These are phyloP conservation scores for Noctua janthe DNA, from an alignment of 2,888 invertebrate species.

Conservation along the genomic window DNA sequence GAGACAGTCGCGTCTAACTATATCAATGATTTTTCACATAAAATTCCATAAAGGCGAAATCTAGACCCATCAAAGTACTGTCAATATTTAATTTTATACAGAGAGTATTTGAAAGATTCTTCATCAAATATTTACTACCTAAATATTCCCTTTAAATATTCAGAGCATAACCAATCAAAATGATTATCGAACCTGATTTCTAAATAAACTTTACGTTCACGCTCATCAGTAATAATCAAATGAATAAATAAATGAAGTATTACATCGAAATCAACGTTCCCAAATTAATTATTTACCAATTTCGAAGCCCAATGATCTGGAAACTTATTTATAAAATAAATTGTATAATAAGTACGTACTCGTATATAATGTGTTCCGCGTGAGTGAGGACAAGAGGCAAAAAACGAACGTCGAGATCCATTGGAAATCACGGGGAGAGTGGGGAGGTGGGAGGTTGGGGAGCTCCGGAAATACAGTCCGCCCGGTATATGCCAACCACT, in stretches of 20 bases:
- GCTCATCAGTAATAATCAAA: constrained; percentile 27
- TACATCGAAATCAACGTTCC: constrained; percentile 46
- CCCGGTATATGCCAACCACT: constrained; percentile 71
- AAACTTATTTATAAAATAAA: constrained; percentile 75
- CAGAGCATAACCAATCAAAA: constrained; percentile 22
- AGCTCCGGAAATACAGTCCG: constrained; percentile 78
- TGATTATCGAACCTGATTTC: constrained; percentile 21
- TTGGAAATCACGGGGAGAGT: constrained; percentile 78
- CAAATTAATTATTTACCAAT: constrained; percentile 65
- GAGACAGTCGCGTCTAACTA: neutral
- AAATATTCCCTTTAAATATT: constrained; percentile 33
- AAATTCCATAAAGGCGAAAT: neutral
- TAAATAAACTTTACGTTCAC: constrained; percentile 24
- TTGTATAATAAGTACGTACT: constrained; percentile 77
- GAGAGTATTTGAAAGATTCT: constrained; percentile 17
- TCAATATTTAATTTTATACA: constrained; percentile 41
- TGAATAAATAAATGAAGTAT: constrained; percentile 39
- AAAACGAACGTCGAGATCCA: constrained; percentile 76
- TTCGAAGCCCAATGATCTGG: constrained; percentile 56
- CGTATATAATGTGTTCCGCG: constrained; percentile 76
- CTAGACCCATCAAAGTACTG: constrained; percentile 9
- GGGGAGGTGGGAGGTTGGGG: constrained; percentile 46
- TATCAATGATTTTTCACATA: neutral
- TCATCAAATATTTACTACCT: constrained; percentile 30
- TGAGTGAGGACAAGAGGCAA: constrained; percentile 79